Base-by-base conservation (phyloP, 2,888 invertebrate genomes). In the Diplazon laetatorius region DNA sequence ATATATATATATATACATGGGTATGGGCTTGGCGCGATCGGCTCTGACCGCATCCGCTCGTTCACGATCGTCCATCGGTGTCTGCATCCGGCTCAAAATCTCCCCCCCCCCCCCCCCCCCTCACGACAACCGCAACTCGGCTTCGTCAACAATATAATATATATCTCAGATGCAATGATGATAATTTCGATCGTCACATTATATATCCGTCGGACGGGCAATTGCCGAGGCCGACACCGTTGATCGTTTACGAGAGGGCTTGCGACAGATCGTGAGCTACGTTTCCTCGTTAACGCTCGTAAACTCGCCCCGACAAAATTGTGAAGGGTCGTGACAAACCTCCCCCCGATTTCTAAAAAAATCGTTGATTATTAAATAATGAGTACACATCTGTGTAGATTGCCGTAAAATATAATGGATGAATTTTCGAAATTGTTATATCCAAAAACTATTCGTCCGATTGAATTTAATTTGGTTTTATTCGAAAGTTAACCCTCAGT, bases 1-100 rank as follows among this genome's bases (percentile, higher is more conserved):
- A n/a, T n/a, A n/a, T n/a, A n/a, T n/a, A n/a, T n/a, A n/a, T n/a
- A n/a, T n/a, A n/a, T n/a, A n/a, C n/a, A n/a, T n/a, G 52, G 12
- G n/a, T 42, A 42, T n/a, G 42, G 42, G 42, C 30, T 30, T 9
- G 30, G 30, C 55, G 59, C 55, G 59, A 59, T 20, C 39, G 39
- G 37, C 46, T 69, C 60, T 76, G 70, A 76, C 76, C 76, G 48
- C 76, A 76, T 76, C 76, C 76, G 76, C 68, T 75, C 44, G 70
- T 50, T 14, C 50, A 50, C 57, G 42, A 50, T 55, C 55, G 30
- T 55, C 30, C 55, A 39, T 44, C 69, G 63, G 46, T 8, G 25
- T n/a, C n/a, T 55, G 55, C 70, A 76, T 76, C 76, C 76, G 76
- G 76, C 76, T 76, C 65, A 65, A 52, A 76, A 55, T 20, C 48